Conservation (phyloP, 2,113 vertebrate genomes). For the Etheostoma spectabile region DNA sequence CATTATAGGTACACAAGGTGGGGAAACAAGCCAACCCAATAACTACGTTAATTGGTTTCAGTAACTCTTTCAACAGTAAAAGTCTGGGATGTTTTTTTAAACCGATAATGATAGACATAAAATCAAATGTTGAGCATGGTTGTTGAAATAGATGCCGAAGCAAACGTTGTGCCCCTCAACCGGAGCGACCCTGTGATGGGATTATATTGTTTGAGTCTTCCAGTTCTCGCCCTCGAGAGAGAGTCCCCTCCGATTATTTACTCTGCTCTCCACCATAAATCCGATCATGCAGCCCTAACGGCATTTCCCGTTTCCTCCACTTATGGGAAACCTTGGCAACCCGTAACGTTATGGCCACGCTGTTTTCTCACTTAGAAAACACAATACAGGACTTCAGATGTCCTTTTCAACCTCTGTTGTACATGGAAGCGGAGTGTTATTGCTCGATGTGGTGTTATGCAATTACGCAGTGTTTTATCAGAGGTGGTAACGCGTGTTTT, state of each 20-base stretch:
- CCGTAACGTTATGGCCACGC: slow-evolving; percentile 21
- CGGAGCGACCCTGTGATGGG: slow-evolving; percentile 33
- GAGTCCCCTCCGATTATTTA: slow-evolving; percentile 70
- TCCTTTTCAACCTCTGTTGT: slow-evolving; percentile 68
- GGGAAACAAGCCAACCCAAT: background rate
- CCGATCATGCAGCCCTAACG: slow-evolving; percentile 40
- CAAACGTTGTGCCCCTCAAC: slow-evolving; percentile 13
- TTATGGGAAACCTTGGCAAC: slow-evolving; percentile 61
- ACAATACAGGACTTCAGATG: slow-evolving; percentile 46
- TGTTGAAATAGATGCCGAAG: slow-evolving; percentile 15
- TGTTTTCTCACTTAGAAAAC: slow-evolving; percentile 61
- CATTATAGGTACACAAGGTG: background rate
- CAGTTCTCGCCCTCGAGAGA: slow-evolving; percentile 44
- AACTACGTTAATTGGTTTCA: slow-evolving; percentile 5
- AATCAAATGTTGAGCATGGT: background rate
- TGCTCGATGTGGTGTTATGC: slow-evolving; percentile 60
- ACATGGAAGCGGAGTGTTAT: slow-evolving; percentile 61
- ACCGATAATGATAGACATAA: too few relatives aligned
- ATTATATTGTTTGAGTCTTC: slow-evolving; percentile 46
- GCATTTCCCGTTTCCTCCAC: slow-evolving; percentile 66
- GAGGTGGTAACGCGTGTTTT: slow-evolving; percentile 58
- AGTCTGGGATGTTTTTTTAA: background rate
- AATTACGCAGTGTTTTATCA: slow-evolving; percentile 59
- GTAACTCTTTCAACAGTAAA: slow-evolving; percentile 4
- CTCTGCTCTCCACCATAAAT: slow-evolving; percentile 66